phyloP scores from a whole-genome alignment of 2,797 vertebrate species.

The Valencia hispanica region DNA sequence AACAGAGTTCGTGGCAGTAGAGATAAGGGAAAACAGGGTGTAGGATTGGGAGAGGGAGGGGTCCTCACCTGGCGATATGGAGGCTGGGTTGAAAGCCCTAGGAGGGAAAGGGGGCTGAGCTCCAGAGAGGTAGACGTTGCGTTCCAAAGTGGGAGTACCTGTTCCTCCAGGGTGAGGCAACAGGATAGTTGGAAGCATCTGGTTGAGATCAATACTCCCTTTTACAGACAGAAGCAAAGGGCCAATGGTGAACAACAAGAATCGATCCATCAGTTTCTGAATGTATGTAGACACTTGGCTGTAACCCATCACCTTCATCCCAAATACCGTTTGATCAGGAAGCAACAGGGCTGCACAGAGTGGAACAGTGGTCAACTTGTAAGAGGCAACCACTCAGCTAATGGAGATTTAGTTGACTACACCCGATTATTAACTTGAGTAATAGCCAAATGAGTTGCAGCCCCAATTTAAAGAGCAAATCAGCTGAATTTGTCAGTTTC shows the following conservation, averaged over 20 bases:
- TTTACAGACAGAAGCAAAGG: slow-evolving; percentile 91
- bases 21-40: slow-evolving; percentile 57
- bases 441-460: slow-evolving; percentile 68
- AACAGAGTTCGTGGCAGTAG: slow-evolving; percentile 57
- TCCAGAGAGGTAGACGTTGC: slow-evolving; percentile 95
- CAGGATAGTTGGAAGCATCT: slow-evolving; percentile 98
- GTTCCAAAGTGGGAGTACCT: slow-evolving; percentile 95
- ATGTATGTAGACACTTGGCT: slow-evolving; percentile 70
- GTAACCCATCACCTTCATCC: slow-evolving; percentile 68
- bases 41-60: slow-evolving; percentile 58
- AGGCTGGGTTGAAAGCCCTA: slow-evolving; percentile 95
- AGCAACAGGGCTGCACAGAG: slow-evolving; percentile 68
- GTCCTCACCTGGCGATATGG: slow-evolving; percentile 94
- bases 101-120: slow-evolving; percentile 94
- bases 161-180: slow-evolving; percentile 98
- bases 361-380: slow-evolving; percentile 70
- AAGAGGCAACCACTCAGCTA: slow-evolving; percentile 70
- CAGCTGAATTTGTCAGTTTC: slow-evolving; percentile 70
- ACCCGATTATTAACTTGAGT: slow-evolving; percentile 50
- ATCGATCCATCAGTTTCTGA: slow-evolving; percentile 75
- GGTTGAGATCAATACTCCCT: slow-evolving; percentile 99
- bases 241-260: slow-evolving; percentile 85
- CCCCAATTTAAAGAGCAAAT: slow-evolving; percentile 63
- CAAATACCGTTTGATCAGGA: slow-evolving; percentile 66
- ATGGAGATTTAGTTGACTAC: slow-evolving; percentile 55